These are phyloP conservation scores for Xestia xanthographa DNA, from an alignment of 2,888 invertebrate genomes.

Conservation along the genomic window DNA sequence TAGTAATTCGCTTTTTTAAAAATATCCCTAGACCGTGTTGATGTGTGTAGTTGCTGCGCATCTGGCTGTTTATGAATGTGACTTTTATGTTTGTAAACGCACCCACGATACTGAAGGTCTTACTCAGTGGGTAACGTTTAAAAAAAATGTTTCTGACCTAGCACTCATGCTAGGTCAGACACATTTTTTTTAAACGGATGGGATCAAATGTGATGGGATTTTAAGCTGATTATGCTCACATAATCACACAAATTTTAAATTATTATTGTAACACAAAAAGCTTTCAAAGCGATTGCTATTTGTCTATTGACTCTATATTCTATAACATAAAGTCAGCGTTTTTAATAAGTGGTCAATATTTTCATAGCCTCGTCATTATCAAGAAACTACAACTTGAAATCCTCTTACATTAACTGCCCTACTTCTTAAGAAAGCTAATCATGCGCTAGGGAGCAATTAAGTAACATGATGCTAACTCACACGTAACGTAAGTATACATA, in stretches of 20 bases:
- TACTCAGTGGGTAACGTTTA: neutral
- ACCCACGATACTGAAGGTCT: neutral
- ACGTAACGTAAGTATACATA: slow-evolving; percentile 14
- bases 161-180: too few species aligned
- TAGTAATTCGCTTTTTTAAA: too few species aligned
- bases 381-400: neutral
- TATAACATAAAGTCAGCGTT: neutral
- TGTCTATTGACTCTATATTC: neutral
- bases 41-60: neutral
- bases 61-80: neutral
- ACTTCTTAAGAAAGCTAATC: neutral
- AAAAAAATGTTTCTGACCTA: neutral
- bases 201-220: too few species aligned
- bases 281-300: neutral
- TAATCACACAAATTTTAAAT: too few species aligned
- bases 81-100: neutral
- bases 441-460: slow-evolving; percentile 5
- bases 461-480: slow-evolving; percentile 1
- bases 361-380: neutral
- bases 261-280: neutral
- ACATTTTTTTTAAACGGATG: too few species aligned
- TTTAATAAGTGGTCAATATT: neutral
- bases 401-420: neutral
- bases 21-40: too few species aligned
- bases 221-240: too few species aligned